Conservation (phyloP, 1,140 invertebrate genomes). For the Anadara kagoshimensis region DNA sequence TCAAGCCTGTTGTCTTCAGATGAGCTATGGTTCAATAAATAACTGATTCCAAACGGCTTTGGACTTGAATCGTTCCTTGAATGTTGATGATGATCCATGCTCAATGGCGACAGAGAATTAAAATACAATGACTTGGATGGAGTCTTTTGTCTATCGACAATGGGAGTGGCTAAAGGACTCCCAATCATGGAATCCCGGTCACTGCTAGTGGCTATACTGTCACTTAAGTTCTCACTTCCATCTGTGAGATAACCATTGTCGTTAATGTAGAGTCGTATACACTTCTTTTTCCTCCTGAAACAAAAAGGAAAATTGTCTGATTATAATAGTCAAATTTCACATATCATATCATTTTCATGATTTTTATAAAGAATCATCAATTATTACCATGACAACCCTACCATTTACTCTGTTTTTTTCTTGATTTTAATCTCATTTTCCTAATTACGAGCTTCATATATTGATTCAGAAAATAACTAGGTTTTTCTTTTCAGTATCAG, state of each 20-base stretch:
- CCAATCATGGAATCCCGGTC: conserved; percentile 54
- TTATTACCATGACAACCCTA: not conserved
- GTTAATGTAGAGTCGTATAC: conserved; percentile 92
- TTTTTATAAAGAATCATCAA: too few relatives aligned
- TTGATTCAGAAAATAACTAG: too few relatives aligned
- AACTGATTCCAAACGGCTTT: too few relatives aligned
- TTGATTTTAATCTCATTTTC: too few relatives aligned
- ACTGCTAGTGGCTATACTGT: conserved; percentile 14
- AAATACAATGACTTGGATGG: conserved; percentile 47
- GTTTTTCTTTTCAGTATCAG: too few relatives aligned
- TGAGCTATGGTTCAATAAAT: too few relatives aligned
- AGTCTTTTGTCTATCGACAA: conserved; percentile 48
- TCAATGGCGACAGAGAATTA: conserved; percentile 46
- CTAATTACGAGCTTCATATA: too few relatives aligned
- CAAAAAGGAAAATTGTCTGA: conserved; percentile 64
- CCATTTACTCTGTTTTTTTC: not conserved
- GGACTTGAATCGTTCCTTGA: too few relatives aligned
- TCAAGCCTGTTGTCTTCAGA: too few relatives aligned
- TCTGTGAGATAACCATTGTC: conserved; percentile 78
- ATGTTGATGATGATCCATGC: not conserved
- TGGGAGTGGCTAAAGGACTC: conserved; percentile 49
- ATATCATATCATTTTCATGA: too few relatives aligned
- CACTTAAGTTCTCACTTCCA: conserved; percentile 80
- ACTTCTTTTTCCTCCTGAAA: conserved; percentile 98
- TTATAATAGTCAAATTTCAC: too few relatives aligned